Percentiles rank a stretch among this genome's conserved stretches.
Evolutionary conservation across 2,888 invertebrate genomes (phyloP).

Genomic region (Acronicta psi): DNA sequence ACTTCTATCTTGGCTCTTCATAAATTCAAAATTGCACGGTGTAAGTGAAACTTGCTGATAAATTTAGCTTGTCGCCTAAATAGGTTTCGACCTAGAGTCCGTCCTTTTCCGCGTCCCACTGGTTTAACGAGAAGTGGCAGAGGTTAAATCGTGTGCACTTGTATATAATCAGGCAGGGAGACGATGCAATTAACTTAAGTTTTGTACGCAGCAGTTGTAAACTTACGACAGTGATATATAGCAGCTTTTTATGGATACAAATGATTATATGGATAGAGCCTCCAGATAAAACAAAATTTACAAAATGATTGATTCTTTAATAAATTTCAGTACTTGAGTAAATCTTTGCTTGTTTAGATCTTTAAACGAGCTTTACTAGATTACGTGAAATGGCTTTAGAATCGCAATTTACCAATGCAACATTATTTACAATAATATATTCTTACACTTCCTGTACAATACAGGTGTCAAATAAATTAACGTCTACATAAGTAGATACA

Average conservation of each 20-base stretch:
- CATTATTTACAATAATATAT: not conserved
- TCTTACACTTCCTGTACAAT: slow-evolving; percentile 1
- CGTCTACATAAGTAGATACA: slow-evolving; percentile 17
- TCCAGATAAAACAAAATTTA: slow-evolving; percentile 14
- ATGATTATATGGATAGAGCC: slow-evolving; percentile 13
- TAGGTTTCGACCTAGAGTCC: slow-evolving; percentile 33
- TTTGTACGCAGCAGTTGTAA: slow-evolving; percentile 33
- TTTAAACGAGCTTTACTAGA: not conserved
- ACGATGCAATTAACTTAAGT: slow-evolving; percentile 45
- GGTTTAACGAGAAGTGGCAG: slow-evolving; percentile 50
- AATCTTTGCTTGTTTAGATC: not conserved
- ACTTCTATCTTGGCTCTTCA: slow-evolving; percentile 12
- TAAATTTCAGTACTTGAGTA: not conserved
- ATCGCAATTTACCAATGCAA: not conserved
- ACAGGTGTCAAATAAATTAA: slow-evolving; percentile 32
- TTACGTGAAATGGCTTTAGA: not conserved
- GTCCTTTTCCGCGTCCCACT: slow-evolving; percentile 38
- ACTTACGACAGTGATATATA: slow-evolving; percentile 36
- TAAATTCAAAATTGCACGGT: slow-evolving; percentile 12
- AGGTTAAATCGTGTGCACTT: slow-evolving; percentile 56
- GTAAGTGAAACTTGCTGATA: slow-evolving; percentile 28
- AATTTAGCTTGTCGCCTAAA: slow-evolving; percentile 43
- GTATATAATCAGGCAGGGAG: slow-evolving; percentile 42
- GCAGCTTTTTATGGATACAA: slow-evolving; percentile 19
- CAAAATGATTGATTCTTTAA: slow-evolving; percentile 9